Evolutionary conservation across 2,888 invertebrate species (phyloP).

Genomic region (Cheilosia vulpina): DNA sequence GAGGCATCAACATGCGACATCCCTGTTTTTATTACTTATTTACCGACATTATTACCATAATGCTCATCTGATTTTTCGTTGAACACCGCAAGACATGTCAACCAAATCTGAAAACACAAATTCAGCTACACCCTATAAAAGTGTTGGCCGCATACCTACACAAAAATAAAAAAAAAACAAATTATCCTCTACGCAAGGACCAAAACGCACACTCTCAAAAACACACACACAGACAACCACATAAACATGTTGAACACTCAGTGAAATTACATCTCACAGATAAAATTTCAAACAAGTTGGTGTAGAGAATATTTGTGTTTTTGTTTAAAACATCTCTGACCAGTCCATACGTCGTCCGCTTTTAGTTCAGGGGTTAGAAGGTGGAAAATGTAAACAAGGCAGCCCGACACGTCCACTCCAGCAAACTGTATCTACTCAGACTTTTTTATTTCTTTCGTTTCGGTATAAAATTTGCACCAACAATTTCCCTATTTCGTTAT

Average conservation of each 20-base stretch:
- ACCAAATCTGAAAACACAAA: conserved; percentile 14
- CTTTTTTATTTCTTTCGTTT: conserved; percentile 11
- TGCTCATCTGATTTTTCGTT: conserved; percentile 3
- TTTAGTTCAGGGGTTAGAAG: conserved; percentile 20
- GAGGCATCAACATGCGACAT: background rate
- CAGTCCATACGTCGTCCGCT: background rate
- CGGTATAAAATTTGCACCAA: conserved; percentile 21
- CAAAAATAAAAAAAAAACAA: background rate
- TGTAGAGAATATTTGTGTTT: background rate
- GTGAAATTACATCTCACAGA: conserved; percentile 56
- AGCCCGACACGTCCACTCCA: conserved; percentile 16
- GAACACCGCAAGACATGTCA: conserved; percentile 12
- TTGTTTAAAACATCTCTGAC: background rate
- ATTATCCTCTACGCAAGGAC: conserved; percentile 46
- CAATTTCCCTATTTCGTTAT: conserved; percentile 1
- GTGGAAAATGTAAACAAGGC: conserved; percentile 64
- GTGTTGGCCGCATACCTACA: background rate
- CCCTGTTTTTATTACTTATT: conserved; percentile 40
- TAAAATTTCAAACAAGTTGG: conserved; percentile 40
- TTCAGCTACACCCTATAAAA: conserved; percentile 24
- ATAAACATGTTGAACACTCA: conserved; percentile 34
- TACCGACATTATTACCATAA: conserved; percentile 39
- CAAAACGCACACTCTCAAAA: conserved; percentile 17
- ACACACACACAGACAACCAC: conserved; percentile 24
- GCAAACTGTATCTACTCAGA: conserved; percentile 25